Conservation (phyloP, 1,140 invertebrate genomes). For the Aphelenchoides avenae region DNA sequence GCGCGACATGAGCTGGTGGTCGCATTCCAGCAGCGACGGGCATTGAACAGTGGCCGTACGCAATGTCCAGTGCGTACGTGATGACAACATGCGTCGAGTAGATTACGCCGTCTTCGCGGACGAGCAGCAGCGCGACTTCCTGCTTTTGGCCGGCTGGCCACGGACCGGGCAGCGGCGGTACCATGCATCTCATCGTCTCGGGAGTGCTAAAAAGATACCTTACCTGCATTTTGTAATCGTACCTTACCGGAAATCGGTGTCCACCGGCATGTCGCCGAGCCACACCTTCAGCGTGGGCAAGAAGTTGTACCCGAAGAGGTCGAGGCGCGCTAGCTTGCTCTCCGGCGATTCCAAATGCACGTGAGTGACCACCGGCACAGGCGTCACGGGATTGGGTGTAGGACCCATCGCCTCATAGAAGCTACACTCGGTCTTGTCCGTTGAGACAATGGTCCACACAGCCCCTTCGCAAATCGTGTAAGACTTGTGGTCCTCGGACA, state of each 20-base stretch:
- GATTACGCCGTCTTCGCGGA: conserved; percentile 89
- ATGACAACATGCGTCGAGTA: conserved; percentile 97
- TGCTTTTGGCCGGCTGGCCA: conserved; percentile 61
- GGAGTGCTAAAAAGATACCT: conserved; percentile 82
- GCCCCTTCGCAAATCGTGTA: conserved; percentile 99
- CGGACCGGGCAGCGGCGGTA: conserved; percentile 19
- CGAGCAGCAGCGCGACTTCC: conserved; percentile 83
- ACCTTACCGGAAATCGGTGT: conserved; percentile 80
- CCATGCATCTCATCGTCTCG: conserved; percentile 87
- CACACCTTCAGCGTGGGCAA: conserved; percentile 88
- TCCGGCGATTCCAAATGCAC: conserved; percentile 76
- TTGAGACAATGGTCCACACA: conserved; percentile 99
- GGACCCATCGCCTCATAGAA: conserved; percentile 99
- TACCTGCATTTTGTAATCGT: conserved; percentile 9
- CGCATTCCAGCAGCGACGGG: no score
- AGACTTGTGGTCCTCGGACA: no score
- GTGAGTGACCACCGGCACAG: conserved; percentile 88
- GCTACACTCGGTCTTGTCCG: conserved; percentile 97
- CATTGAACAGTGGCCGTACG: no score
- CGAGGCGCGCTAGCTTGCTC: conserved; percentile 67
- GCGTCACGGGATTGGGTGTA: conserved; percentile 81
- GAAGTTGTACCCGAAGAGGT: conserved; percentile 95
- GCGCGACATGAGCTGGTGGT: no score
- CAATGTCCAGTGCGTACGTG: conserved; percentile 69
- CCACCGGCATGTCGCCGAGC: conserved; percentile 96